Base-by-base conservation (phyloP, 2,888 invertebrate genomes). In the Eristalinus sepulchralis region DNA sequence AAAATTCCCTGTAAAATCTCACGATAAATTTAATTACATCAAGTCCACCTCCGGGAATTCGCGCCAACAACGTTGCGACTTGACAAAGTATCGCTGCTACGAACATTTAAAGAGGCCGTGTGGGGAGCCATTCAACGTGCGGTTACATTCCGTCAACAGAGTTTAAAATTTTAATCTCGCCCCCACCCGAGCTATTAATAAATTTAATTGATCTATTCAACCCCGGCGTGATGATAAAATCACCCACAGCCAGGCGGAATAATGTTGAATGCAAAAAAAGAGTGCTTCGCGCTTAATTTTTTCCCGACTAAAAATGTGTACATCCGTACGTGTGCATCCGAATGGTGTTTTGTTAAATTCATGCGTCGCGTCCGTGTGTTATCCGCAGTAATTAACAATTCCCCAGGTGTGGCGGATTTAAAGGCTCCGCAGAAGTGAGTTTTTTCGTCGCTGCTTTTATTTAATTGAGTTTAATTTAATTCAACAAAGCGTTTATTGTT, bases 121-220 rank as follows among this genome's bases (percentile, higher is more conserved):
- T 17, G 1, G 47, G 6, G 47, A 17, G 17, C n/a, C 17, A 39
- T 39, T 17, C 47, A 17, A 17, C 8, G 47, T 17, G n/a, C 17
- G 47, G 47, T 17, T 47, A 47, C 17, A 17, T 17, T 47, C 47
- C n/a, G 47, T 47, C 47, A 17, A 47, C 47, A 47, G 6, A 17
- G 47, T 47, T 47, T 47, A 47, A 47, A 47, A 47, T 47, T n/a
- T 17, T 47, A 47, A 47, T 47, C 47, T 47, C 47, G 47, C 5
- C 17, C n/a, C 8, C 47, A 47, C 47, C 47, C 47, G 47, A 1
- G 47, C 47, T 47, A 47, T 63, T 36, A 63, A 34, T 63, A 63
- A 36, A 63, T 63, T 63, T 20, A 63, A 36, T 63, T 63, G 34
- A 36, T 63, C 34, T 36, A 33, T 63, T 47, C 17, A 47, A 47